Evolutionary conservation across 2,888 invertebrate genomes (phyloP).

Genomic region (Cephonodes hylas): DNA sequence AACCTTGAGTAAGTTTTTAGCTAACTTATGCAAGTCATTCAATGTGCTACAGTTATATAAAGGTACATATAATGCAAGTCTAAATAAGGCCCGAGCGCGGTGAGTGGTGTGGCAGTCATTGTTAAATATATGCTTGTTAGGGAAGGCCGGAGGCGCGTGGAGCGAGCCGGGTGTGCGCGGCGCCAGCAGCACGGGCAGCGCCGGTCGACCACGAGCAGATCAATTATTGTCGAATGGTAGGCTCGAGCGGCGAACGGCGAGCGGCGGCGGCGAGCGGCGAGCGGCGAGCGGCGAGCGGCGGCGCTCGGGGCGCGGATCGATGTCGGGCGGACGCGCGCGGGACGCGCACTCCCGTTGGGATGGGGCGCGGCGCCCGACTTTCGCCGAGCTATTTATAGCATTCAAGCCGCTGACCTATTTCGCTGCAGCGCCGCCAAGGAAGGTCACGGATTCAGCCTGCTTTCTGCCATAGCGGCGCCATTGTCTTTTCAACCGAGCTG

Average conservation of each 20-base stretch:
- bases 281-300: constrained; percentile 37
- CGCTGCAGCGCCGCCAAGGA: constrained; percentile 75
- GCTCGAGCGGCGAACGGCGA: constrained; percentile 33
- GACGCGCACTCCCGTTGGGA: constrained; percentile 56
- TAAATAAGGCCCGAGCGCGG: neutral
- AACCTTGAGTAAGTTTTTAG: too few species aligned
- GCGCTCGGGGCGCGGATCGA: constrained; percentile 41
- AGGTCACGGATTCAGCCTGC: constrained; percentile 79
- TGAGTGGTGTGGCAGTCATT: neutral
- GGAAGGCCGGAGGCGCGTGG: neutral
- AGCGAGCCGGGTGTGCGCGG: too few species aligned
- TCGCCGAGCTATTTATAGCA: constrained; percentile 80
- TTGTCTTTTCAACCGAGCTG: constrained; percentile 75
- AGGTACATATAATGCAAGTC: too few species aligned
- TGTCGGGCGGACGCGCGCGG: constrained; percentile 48
- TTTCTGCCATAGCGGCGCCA: constrained; percentile 73
- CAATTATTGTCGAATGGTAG: constrained; percentile 30
- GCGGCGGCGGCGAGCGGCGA: constrained; percentile 42
- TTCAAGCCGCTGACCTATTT: constrained; percentile 81
- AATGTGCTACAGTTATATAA: too few species aligned
- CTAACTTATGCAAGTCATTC: too few species aligned
- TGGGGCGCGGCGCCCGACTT: constrained; percentile 77
- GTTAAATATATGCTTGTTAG: neutral
- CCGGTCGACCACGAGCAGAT: constrained; percentile 19
- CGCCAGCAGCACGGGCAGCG: constrained; percentile 15